Percentiles rank a stretch among this genome's conserved stretches.
These are phyloP conservation scores for Paramisgurnus dabryanus DNA, from an alignment of 2,113 vertebrate genomes.

Conservation along the genomic window DNA sequence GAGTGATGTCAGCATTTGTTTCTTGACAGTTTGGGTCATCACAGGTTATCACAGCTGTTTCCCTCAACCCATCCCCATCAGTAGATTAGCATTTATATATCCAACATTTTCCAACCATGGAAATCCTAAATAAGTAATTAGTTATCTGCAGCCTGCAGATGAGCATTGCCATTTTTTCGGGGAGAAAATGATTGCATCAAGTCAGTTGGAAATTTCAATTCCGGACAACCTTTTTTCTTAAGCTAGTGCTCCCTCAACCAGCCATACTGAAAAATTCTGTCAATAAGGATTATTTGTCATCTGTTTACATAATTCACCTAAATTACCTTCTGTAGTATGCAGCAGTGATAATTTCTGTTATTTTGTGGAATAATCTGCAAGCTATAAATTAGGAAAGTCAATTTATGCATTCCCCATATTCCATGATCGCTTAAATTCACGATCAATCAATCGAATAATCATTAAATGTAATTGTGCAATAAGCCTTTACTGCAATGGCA, in stretches of 20 bases:
- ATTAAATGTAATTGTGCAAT: too few species aligned
- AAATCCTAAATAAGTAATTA: slow-evolving; percentile 44
- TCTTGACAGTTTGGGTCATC: not conserved
- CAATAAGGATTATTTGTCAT: slow-evolving; percentile 8
- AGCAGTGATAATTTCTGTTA: not conserved
- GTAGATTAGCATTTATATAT: slow-evolving; percentile 24
- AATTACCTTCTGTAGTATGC: not conserved
- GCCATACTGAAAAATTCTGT: not conserved
- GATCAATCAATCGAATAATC: too few species aligned
- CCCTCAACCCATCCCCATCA: not conserved
- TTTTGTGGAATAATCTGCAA: not conserved
- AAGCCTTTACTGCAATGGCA: too few species aligned
- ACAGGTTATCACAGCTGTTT: not conserved
- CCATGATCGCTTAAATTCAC: too few species aligned
- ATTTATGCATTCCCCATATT: too few species aligned
- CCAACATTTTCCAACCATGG: slow-evolving; percentile 16
- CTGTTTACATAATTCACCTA: not conserved
- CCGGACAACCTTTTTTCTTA: slow-evolving; percentile 30
- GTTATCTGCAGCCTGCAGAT: slow-evolving; percentile 44
- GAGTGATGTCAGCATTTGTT: not conserved
- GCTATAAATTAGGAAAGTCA: too few species aligned
- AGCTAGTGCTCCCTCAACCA: not conserved
- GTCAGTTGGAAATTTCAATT: slow-evolving; percentile 55
- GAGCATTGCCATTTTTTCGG: slow-evolving; percentile 31
- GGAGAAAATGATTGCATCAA: slow-evolving; percentile 52